Conservation (phyloP, 2,797 vertebrate species). For the Parauchenoglanis punctatus region DNA sequence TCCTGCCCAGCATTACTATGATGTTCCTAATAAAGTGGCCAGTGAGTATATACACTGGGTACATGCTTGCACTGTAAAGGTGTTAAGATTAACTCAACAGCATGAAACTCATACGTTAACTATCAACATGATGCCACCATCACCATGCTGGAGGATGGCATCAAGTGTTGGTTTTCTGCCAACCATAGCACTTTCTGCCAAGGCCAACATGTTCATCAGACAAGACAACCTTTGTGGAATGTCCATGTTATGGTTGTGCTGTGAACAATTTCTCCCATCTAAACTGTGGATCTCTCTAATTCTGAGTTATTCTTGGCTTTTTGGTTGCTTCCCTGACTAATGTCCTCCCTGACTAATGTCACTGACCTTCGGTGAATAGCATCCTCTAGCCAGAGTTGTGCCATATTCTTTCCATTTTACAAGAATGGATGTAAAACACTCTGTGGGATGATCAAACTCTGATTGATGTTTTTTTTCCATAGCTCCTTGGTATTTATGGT, state of each 20-base stretch:
- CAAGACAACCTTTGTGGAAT: neutral
- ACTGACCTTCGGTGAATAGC: neutral
- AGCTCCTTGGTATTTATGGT: neutral
- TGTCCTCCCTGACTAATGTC: neutral
- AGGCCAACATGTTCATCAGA: neutral
- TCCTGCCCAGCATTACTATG: neutral
- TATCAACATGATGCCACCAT: neutral
- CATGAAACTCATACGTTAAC: neutral
- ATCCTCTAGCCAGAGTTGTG: neutral
- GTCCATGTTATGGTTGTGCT: neutral
- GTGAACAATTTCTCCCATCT: neutral
- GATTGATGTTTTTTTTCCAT: neutral
- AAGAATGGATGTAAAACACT: neutral
- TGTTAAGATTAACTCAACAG: neutral
- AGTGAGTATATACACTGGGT: neutral
- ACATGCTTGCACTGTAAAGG: neutral
- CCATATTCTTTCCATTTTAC: neutral
- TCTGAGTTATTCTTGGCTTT: neutral
- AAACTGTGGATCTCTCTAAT: neutral
- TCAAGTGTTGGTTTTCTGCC: neutral
- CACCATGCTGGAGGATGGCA: neutral
- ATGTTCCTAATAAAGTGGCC: neutral
- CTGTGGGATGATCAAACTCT: neutral
- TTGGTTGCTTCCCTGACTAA: neutral
- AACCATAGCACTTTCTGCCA: neutral